Conservation (phyloP, 2,797 vertebrate genomes). For the Alosa sapidissima region DNA sequence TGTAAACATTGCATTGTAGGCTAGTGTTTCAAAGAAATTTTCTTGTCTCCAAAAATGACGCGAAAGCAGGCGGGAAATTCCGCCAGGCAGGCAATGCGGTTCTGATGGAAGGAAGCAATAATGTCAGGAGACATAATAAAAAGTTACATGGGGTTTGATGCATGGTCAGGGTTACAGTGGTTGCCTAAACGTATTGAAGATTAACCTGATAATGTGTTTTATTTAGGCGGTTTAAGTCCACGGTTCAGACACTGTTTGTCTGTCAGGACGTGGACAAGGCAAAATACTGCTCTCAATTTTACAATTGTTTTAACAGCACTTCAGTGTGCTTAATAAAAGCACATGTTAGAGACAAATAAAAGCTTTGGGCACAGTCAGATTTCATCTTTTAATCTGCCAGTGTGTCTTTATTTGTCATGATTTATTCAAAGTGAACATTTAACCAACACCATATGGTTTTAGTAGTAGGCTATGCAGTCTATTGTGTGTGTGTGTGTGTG, state of each 20-base stretch:
- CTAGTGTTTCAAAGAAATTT: not conserved
- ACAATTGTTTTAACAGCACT: not conserved
- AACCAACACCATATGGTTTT: not conserved
- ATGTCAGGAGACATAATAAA: not conserved
- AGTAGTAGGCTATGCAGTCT: not conserved
- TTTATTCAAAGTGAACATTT: not conserved
- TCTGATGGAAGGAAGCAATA: not conserved
- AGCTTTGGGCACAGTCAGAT: not conserved
- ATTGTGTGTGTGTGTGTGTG: no score
- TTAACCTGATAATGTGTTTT: not conserved
- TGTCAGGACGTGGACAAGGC: not conserved
- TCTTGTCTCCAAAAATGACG: constrained; percentile 5
- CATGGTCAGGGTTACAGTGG: not conserved
- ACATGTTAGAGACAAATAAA: not conserved
- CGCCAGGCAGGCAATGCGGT: not conserved
- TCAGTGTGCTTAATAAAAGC: not conserved
- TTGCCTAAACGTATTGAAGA: not conserved
- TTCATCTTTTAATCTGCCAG: no score
- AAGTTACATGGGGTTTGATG: not conserved
- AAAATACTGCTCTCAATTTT: not conserved
- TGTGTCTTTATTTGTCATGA: not conserved
- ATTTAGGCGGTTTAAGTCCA: not conserved
- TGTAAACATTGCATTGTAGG: not conserved
- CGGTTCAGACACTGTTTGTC: not conserved
- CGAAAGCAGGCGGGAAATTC: constrained; percentile 13